Conservation (phyloP, 2,888 invertebrate species). For the Masnerella sp. region DNA sequence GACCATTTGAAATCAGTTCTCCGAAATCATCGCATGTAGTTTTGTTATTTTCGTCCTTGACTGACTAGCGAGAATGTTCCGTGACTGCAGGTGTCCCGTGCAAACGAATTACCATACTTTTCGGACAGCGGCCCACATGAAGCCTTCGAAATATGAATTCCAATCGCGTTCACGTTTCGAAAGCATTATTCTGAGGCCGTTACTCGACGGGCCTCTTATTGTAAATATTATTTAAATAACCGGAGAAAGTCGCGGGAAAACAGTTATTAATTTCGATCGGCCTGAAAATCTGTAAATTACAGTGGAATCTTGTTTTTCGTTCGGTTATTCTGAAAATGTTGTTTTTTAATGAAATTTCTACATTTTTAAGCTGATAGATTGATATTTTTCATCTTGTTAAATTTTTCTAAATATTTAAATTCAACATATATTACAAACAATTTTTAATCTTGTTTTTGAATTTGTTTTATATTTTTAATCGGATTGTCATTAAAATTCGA, state of each 20-base stretch:
- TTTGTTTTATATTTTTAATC: too few species aligned
- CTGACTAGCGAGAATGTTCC: conserved; percentile 41
- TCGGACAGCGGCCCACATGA: conserved; percentile 29
- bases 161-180: conserved; percentile 23
- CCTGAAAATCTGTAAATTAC: too few species aligned
- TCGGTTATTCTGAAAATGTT: too few species aligned
- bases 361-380: too few species aligned
- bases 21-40: conserved; percentile 15
- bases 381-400: too few species aligned
- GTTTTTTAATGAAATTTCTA: too few species aligned
- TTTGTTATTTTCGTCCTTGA: conserved; percentile 37
- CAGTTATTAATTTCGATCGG: conserved; percentile 17
- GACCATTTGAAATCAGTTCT: conserved; percentile 3
- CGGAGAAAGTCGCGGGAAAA: conserved; percentile 9
- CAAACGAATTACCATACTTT: conserved; percentile 42
- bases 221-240: conserved; percentile 10
- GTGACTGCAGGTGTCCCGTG: conserved; percentile 39
- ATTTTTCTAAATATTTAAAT: too few species aligned
- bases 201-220: conserved; percentile 16
- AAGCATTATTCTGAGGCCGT: conserved; percentile 31
- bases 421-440: too few species aligned
- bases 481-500: too few species aligned
- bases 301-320: too few species aligned
- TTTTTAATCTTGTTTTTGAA: too few species aligned
- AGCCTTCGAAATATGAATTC: conserved; percentile 38